Percentiles rank a stretch among this genome's conserved stretches.
Evolutionary conservation across 1,140 invertebrate genomes (phyloP).

Genomic region (Drosophila sechellia): DNA sequence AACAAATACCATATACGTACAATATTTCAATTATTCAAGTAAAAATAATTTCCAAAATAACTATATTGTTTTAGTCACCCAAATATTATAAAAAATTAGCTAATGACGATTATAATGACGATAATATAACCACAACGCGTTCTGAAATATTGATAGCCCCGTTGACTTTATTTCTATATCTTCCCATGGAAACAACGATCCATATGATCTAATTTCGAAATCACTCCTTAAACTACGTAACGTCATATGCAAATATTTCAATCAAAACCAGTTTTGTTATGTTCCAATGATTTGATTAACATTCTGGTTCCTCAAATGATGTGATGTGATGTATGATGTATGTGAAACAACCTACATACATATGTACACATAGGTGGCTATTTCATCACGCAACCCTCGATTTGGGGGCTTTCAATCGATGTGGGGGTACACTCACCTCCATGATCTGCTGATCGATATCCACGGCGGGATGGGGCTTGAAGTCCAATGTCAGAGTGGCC

Average conservation of each 20-base stretch:
- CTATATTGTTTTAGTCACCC: not conserved
- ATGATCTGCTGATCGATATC: constrained; percentile 82
- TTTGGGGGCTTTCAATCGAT: not conserved
- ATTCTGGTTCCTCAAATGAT: not conserved
- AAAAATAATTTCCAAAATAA: no score
- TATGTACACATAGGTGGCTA: not conserved
- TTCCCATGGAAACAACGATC: not conserved
- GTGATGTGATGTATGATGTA: not conserved
- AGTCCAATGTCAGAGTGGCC: constrained; percentile 69
- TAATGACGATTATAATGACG: not conserved
- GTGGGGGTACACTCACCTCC: constrained; percentile 61
- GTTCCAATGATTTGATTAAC: not conserved
- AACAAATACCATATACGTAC: no score
- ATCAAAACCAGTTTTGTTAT: no score
- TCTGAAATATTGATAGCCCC: not conserved
- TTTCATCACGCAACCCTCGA: not conserved
- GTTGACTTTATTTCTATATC: not conserved
- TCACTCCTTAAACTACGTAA: no score
- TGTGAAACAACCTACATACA: no score
- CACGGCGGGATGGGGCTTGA: constrained; percentile 66
- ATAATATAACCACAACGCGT: not conserved
- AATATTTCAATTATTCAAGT: no score
- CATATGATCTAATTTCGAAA: no score
- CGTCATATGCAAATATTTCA: no score
- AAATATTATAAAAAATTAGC: not conserved